These are phyloP conservation scores for Palloptera scutellata DNA, from an alignment of 2,888 invertebrate species.

Conservation along the genomic window DNA sequence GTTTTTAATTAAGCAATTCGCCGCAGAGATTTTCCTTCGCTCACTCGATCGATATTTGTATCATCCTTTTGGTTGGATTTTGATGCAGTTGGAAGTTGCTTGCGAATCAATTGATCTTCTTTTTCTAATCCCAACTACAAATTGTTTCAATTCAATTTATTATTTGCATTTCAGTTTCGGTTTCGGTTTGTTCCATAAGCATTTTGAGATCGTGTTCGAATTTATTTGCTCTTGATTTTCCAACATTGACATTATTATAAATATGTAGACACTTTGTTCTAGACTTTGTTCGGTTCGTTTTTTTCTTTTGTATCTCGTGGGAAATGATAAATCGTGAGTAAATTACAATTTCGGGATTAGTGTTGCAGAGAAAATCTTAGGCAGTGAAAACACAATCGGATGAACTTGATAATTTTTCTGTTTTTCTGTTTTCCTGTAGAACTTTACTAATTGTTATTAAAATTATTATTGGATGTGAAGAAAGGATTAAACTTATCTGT, in stretches of 20 bases:
- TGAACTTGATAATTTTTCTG: too few relatives aligned
- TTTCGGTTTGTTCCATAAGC: too few relatives aligned
- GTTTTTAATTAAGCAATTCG: constrained; percentile 62
- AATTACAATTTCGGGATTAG: too few relatives aligned
- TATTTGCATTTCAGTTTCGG: too few relatives aligned
- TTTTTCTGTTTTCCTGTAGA: too few relatives aligned
- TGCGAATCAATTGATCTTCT: not conserved
- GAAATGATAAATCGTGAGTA: constrained; percentile 16
- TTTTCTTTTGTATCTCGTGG: constrained; percentile 8
- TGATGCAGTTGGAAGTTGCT: not conserved
- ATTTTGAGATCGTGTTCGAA: constrained; percentile 17
- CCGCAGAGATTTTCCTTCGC: constrained; percentile 32
- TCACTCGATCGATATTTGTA: not conserved
- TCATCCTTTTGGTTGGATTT: not conserved
- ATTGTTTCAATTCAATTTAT: constrained; percentile 55
- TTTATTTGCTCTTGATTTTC: constrained; percentile 24
- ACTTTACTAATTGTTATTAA: too few relatives aligned
- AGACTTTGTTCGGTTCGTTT: constrained; percentile 8
- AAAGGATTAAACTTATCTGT: too few relatives aligned
- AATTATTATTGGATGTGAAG: too few relatives aligned
- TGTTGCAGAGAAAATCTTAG: too few relatives aligned
- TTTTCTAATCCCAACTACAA: constrained; percentile 52
- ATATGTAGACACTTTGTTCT: constrained; percentile 11
- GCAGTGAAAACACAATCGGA: too few relatives aligned
- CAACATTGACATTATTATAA: constrained; percentile 28